Conservation (phyloP, 2,113 vertebrate genomes). For the Clupea harengus region DNA sequence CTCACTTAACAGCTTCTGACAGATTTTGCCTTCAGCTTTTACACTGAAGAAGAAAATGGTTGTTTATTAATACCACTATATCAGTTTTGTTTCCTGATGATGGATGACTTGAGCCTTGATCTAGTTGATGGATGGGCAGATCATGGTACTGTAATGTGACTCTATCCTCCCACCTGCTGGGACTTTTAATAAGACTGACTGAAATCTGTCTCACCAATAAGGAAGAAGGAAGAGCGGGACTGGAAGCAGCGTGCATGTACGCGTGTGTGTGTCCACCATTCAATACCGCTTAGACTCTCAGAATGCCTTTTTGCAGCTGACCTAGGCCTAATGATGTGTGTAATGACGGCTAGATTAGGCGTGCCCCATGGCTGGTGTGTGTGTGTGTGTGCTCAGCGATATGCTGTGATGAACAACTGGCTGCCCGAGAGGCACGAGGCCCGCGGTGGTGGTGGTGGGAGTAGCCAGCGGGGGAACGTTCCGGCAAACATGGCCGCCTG, state of each 20-base stretch:
- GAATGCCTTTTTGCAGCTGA: background rate
- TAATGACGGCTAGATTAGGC: constrained; percentile 9
- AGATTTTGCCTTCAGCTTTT: background rate
- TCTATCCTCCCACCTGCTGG: background rate
- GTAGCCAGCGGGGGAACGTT: background rate
- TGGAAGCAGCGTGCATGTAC: background rate
- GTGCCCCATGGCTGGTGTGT: background rate
- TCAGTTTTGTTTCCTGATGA: background rate
- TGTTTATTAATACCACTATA: background rate
- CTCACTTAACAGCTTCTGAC: background rate
- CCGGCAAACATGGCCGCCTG: background rate
- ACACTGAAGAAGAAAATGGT: background rate
- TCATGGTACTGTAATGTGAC: background rate
- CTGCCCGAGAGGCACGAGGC: background rate
- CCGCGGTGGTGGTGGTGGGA: background rate
- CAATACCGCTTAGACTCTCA: background rate
- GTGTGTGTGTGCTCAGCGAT: constrained; percentile 9
- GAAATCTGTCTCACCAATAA: background rate
- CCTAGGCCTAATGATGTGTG: constrained; percentile 18
- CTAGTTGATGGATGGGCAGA: background rate
- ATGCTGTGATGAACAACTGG: background rate
- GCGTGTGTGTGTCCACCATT: background rate
- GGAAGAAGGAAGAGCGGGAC: background rate
- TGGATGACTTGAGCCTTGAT: background rate
- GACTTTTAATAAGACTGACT: background rate